Evolutionary conservation across 2,113 vertebrate genomes (phyloP).

Genomic region (Ictalurus punctatus): DNA sequence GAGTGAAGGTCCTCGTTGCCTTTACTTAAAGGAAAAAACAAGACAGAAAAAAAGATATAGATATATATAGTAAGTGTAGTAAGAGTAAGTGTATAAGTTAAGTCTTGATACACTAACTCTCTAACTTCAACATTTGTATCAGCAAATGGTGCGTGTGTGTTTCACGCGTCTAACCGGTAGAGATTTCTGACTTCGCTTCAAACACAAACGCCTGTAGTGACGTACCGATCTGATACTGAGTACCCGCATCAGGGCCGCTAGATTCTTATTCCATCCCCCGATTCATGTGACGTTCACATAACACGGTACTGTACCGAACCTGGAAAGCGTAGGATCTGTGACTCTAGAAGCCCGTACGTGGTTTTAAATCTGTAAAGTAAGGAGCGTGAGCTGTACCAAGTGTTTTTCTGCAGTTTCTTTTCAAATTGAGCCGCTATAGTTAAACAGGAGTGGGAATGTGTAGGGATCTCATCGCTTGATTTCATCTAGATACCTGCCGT

Average conservation of each 20-base stretch:
- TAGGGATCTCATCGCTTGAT: not conserved
- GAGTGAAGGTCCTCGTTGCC: not conserved
- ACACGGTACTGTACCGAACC: not conserved
- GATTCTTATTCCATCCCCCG: not conserved
- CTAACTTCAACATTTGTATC: not conserved
- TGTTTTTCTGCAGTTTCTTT: not conserved
- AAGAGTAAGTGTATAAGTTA: not conserved
- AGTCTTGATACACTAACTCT: not conserved
- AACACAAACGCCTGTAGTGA: not conserved
- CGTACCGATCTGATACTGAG: too few species aligned
- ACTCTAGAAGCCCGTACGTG: not conserved
- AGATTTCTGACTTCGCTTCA: not conserved
- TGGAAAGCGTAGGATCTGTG: not conserved
- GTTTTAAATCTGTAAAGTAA: not conserved
- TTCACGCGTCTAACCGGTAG: not conserved
- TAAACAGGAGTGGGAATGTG: not conserved
- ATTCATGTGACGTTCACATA: not conserved
- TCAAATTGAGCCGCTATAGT: not conserved
- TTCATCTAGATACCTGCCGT: not conserved
- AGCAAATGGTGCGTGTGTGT: not conserved
- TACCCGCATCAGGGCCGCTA: not conserved
- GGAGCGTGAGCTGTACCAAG: not conserved
- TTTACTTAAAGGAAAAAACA: not conserved
- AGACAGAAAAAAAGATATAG: too few species aligned
- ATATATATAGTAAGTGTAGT: too few species aligned